Evolutionary conservation across 2,113 vertebrate genomes (phyloP).

Genomic region (Macaca nemestrina): DNA sequence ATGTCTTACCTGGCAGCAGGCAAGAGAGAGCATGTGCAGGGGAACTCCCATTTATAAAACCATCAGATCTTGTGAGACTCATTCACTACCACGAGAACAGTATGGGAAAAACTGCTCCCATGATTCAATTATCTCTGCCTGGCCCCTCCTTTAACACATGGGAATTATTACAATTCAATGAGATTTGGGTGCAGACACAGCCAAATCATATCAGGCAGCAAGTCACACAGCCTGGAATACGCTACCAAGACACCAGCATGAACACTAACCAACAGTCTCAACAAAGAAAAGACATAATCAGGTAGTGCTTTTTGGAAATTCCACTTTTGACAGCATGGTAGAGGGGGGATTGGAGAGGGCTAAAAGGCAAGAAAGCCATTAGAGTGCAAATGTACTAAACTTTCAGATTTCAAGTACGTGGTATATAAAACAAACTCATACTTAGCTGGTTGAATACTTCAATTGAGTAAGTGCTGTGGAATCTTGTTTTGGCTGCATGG

Average conservation of each 20-base stretch:
- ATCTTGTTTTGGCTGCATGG: neutral
- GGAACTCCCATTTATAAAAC: too few relatives aligned
- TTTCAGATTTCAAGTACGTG: neutral
- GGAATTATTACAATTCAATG: too few relatives aligned
- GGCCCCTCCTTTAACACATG: too few relatives aligned
- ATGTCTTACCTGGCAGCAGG: too few relatives aligned
- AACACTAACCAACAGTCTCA: neutral
- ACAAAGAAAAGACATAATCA: neutral
- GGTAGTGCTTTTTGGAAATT: neutral
- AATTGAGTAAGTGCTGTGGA: neutral
- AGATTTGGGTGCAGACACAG: too few relatives aligned
- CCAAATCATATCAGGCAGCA: too few relatives aligned
- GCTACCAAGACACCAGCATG: rapidly evolving
- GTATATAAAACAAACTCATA: neutral
- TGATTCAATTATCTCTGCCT: too few relatives aligned
- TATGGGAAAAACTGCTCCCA: too few relatives aligned
- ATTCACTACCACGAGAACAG: too few relatives aligned
- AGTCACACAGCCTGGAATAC: rapidly evolving
- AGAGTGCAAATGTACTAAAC: neutral
- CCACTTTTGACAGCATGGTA: neutral
- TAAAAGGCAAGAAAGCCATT: neutral
- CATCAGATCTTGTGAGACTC: too few relatives aligned
- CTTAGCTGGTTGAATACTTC: neutral
- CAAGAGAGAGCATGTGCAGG: too few relatives aligned
- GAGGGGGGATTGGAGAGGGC: neutral